Base-by-base conservation (phyloP, 2,888 invertebrate species). In the Proisotoma minuta region DNA sequence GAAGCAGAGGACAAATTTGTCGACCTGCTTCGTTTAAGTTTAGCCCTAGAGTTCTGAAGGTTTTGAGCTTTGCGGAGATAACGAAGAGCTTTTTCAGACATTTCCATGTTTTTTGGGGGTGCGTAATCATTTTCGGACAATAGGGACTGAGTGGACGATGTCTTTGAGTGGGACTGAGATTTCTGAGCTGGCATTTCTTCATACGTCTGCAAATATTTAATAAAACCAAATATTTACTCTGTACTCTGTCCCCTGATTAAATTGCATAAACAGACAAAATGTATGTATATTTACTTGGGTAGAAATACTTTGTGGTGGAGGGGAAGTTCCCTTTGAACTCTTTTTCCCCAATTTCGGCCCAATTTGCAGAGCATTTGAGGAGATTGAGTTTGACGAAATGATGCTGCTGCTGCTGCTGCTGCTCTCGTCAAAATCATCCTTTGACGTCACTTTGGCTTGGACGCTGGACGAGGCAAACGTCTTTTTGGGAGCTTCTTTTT, bases 271-370 rank as follows among this genome's bases (percentile, higher is more conserved):
- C n/a, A n/a, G n/a, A n/a, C n/a, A n/a, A n/a, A 12, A 47, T 47
- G 5, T 12, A 18, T 47, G 20, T n/a, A 20, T 18, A 48, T 48
- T 48, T 78, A 87, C 89, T 84, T 92, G 91, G 24, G 91, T 92
- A 26, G 91, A 89, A 75, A 89, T 90, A 76, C 81, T 89, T 78
- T 91, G 91, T 2, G 91, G 91, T 29, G 90, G 89, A 48, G 91
- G 91, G 29, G 90, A 91, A 29, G 91, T 91, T 63, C 88, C 89
- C 53, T 86, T 88, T 62, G 87, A 88, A 48, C 80, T 79, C 62
- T 66, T 71, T 22, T 49, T 52, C 52, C 28, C 52, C 8, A 18
- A 47, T 5, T 20, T 3, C 18, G 26, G 15, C n/a, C n/a, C n/a
- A n/a, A n/a, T n/a, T n/a, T n/a, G n/a, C n/a, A n/a, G n/a, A n/a